Evolutionary conservation across 2,888 invertebrate genomes (phyloP).

Genomic region (Agapostemon virescens): DNA sequence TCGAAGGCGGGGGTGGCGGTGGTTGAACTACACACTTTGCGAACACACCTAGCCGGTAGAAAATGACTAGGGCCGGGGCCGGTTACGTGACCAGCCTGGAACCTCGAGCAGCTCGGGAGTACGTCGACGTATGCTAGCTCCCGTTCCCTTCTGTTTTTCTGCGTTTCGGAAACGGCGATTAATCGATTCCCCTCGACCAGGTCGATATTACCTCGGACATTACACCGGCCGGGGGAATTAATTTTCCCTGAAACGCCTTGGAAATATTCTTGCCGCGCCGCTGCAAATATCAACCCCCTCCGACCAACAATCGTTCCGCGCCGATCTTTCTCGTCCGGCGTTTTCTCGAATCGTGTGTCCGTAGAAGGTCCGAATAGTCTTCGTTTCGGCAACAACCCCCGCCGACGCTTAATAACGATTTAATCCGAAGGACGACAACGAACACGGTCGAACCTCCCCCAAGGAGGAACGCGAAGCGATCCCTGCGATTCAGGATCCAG

Average conservation of each 20-base stretch:
- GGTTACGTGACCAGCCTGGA: constrained; percentile 44
- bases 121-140: neutral
- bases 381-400: neutral
- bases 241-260: neutral
- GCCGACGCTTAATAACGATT: too few species aligned
- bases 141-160: constrained; percentile 19
- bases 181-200: constrained; percentile 13
- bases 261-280: neutral
- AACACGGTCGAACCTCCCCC: neutral
- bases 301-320: neutral
- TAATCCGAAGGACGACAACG: too few species aligned
- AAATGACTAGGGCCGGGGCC: constrained; percentile 32
- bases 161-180: constrained; percentile 32
- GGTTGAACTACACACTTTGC: constrained; percentile 28
- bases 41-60: constrained; percentile 41
- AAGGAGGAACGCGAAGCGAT: neutral
- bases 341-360: too few species aligned
- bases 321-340: too few species aligned
- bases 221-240: neutral
- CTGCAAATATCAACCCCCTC: neutral
- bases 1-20: constrained; percentile 22
- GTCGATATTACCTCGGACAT: neutral
- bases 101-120: neutral
- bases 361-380: too few species aligned
- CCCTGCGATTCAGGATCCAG: neutral